Evolutionary conservation across 2,888 invertebrate genomes (phyloP).

Genomic region (Hipparchia semele): DNA sequence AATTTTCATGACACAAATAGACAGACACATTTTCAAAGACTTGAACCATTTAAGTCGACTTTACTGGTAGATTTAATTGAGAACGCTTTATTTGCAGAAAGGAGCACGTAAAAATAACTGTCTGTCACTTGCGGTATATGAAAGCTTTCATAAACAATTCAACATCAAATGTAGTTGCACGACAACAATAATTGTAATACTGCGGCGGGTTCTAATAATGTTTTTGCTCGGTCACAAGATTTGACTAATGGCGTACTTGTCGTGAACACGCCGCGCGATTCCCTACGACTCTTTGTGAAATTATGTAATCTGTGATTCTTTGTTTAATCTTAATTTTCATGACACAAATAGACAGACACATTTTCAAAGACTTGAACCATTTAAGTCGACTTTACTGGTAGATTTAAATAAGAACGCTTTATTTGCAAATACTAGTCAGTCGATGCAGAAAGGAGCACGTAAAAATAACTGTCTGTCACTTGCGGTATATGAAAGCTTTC

Average conservation of each 20-base stretch:
- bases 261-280: conserved; percentile 54
- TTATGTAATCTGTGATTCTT: conserved; percentile 37
- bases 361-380: too few species aligned
- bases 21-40: too few species aligned
- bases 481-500: conserved; percentile 1
- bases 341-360: conserved; percentile 1
- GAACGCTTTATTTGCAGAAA: neutral
- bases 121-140: neutral
- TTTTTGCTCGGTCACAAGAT: conserved; percentile 31
- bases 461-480: conserved; percentile 6
- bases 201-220: conserved; percentile 19
- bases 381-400: too few species aligned
- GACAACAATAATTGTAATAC: conserved; percentile 44
- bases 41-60: too few species aligned
- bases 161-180: conserved; percentile 45
- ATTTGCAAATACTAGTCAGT: neutral
- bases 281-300: conserved; percentile 54
- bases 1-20: conserved; percentile 37
- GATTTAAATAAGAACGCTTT: neutral
- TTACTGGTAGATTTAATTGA: too few species aligned
- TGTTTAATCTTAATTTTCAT: conserved; percentile 45
- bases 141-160: conserved; percentile 37
- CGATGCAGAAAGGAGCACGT: neutral
- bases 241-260: too few species aligned
- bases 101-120: neutral